phyloP scores from a whole-genome alignment of 2,113 vertebrate species.

The Sinocyclocheilus anshuiensis region DNA sequence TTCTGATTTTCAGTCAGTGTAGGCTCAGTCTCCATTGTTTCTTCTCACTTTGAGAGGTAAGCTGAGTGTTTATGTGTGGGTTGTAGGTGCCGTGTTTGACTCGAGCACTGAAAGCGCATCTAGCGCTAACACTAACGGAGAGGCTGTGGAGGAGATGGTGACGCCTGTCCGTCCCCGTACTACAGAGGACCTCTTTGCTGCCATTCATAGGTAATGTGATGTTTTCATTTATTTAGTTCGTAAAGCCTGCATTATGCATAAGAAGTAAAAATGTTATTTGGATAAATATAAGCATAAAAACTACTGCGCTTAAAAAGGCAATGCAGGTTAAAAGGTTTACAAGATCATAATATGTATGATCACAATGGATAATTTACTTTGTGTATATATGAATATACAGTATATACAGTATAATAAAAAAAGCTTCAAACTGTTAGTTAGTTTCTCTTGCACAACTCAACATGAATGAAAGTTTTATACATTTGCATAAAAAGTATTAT shows the following conservation, averaged over 20 bases:
- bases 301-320: not conserved
- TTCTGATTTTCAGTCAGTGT: slow-evolving; percentile 15
- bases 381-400: too few species aligned
- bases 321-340: not conserved
- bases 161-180: slow-evolving; percentile 80
- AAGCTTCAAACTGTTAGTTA: too few species aligned
- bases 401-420: too few species aligned
- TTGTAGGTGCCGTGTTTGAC: slow-evolving; percentile 75
- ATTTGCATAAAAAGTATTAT: not conserved
- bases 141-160: slow-evolving; percentile 73
- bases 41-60: not conserved
- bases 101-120: slow-evolving; percentile 62
- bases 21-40: slow-evolving; percentile 1
- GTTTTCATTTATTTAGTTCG: not conserved
- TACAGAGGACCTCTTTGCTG: slow-evolving; percentile 92
- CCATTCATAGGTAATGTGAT: slow-evolving; percentile 89
- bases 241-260: not conserved
- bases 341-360: not conserved
- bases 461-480: too few species aligned
- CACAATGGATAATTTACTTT: not conserved
- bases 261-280: not conserved
- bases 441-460: too few species aligned
- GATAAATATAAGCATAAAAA: not conserved
- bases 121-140: slow-evolving; percentile 59
- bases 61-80: slow-evolving; percentile 33